Percentiles rank a stretch among this genome's conserved stretches.
Conservation (phyloP, 1,140 invertebrate genomes). For the Temnothorax nylanderi region DNA sequence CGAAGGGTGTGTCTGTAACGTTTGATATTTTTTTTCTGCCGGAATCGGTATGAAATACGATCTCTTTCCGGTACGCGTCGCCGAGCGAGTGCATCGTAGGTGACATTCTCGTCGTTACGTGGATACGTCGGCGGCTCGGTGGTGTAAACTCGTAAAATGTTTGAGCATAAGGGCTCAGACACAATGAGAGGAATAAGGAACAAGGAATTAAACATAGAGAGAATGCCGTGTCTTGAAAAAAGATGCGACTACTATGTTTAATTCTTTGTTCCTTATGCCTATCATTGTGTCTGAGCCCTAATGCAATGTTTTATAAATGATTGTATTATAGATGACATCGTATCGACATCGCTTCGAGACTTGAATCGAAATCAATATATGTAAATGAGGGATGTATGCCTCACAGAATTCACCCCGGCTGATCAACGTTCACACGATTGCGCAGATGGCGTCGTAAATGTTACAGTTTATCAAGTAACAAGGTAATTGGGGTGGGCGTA, state of each 20-base stretch:
- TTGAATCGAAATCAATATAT: constrained; percentile 22
- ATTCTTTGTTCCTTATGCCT: no score
- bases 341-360: background rate
- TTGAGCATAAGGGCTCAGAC: no score
- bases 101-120: background rate
- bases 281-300: no score
- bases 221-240: no score
- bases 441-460: constrained; percentile 64
- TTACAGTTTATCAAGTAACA: constrained; percentile 62
- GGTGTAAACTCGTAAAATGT: background rate
- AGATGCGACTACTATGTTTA: no score
- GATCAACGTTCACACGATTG: constrained; percentile 72
- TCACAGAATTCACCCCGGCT: background rate
- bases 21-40: constrained; percentile 57
- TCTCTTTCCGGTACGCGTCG: constrained; percentile 51
- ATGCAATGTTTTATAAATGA: background rate
- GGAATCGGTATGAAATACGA: constrained; percentile 65
- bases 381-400: background rate
- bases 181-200: no score
- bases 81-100: background rate
- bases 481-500: constrained; percentile 77
- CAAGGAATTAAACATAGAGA: no score
- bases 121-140: background rate
- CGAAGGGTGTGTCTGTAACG: constrained; percentile 60
- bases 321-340: background rate